Evolutionary conservation across 2,113 vertebrate genomes (phyloP), one percentile per base, ranked within the genome.

Genomic region (Artemisiospiza belli): DNA sequence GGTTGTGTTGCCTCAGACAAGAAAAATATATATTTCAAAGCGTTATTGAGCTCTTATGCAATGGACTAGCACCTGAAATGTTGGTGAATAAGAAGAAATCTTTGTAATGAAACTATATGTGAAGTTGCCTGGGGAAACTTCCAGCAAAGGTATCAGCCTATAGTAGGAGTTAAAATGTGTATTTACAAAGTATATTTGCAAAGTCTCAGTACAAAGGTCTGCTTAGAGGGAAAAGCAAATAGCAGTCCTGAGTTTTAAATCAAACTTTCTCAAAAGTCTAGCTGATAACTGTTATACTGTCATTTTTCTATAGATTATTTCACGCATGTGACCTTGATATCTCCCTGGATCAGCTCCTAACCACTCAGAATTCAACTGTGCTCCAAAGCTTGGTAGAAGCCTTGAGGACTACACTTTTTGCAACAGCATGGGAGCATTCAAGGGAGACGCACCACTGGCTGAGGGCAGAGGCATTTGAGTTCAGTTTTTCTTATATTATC

Each of bases 401-500:
- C 43, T 47, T 47, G 54, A 67, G 55, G 46, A 75, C 16, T 62
- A 39, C 28, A 39, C 19, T 91, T 92, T 39, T 47, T 83, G 55
- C 33, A 87, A 69, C 67, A 95, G 70, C 70, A 41, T 81, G 86
- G 66, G 33, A 72, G 62, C 8, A 3, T 94, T 67, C 44, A 75
- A 74, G 79, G 24, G 28, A 89, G 46, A 77, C 63, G 11, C 39
- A 70, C 25, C n/a, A 30, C 51, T 80, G 37, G 57, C 57, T 83
- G 70, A 70, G 39, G 51, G 35, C 91, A 83, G 39, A 89, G 51
- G 24, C 4, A 2, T 90, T 49, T 52, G 10, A 88, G 27, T 78
- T 91, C 43, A 74, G 31, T 58, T 95, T 95, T 95, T 77, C 72
- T 90, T 92, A 31, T 24, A 89, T 79, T 92, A 87, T 54, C 55